A percentile compares a stretch with the other conserved stretches of the same genome.
Evolutionary conservation across 2,888 invertebrate species (phyloP).

Genomic region (Rhopalosiphum nymphaeae): DNA sequence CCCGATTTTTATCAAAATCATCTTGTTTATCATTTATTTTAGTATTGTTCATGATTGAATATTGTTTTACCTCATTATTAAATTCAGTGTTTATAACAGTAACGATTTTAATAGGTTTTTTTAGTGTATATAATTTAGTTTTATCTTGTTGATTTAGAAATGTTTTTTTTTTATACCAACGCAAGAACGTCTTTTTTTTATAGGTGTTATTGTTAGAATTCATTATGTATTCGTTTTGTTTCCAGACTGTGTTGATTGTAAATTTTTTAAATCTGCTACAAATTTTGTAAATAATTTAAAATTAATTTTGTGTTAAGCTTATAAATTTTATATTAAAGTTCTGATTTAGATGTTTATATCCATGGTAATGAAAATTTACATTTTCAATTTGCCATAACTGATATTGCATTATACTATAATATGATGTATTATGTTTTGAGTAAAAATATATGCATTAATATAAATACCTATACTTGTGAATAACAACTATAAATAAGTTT

Average conservation of each 20-base stretch:
- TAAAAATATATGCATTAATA: not conserved
- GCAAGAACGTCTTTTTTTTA: not conserved
- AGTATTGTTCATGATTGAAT: not conserved
- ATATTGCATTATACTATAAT: not conserved
- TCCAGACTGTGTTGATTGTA: not conserved
- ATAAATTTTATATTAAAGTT: not conserved
- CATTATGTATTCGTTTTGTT: not conserved
- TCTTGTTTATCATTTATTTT: not conserved
- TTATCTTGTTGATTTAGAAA: not conserved
- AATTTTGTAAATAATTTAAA: not conserved
- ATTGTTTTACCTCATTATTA: not conserved
- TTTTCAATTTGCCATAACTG: not conserved
- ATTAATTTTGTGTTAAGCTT: not conserved
- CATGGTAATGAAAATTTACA: not conserved
- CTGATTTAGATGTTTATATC: not conserved
- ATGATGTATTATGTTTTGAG: not conserved
- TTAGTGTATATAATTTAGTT: not conserved
- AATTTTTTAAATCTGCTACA: not conserved
- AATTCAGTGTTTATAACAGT: not conserved
- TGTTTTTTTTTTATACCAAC: not conserved
- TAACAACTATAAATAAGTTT: not conserved
- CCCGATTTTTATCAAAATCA: not conserved
- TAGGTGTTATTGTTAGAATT: not conserved
- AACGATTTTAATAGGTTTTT: not conserved
- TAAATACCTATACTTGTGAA: not conserved